Evolutionary conservation across 2,797 vertebrate species (phyloP).

Genomic region (Acanthurus tractus): DNA sequence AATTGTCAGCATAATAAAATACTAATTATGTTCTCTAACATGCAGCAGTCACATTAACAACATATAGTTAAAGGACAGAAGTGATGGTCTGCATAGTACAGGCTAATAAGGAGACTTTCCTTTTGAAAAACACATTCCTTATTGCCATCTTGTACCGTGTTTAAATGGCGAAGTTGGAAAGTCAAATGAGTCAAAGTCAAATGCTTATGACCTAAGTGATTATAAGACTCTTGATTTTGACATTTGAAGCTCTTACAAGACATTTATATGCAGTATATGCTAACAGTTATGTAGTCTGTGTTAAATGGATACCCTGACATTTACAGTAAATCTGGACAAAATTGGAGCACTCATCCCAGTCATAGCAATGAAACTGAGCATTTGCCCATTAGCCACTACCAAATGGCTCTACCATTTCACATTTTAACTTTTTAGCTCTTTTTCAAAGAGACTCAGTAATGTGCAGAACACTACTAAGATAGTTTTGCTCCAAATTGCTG

Average conservation of each 20-base stretch:
- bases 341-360: conserved; percentile 21
- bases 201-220: conserved; percentile 53
- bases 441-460: not conserved
- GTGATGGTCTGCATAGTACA: conserved; percentile 6
- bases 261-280: conserved; percentile 49
- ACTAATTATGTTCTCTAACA: not conserved
- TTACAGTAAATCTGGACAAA: conserved; percentile 47
- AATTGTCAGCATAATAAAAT: not conserved
- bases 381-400: conserved; percentile 36
- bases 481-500: not conserved
- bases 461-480: not conserved
- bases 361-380: conserved; percentile 19
- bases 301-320: conserved; percentile 57
- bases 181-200: conserved; percentile 32
- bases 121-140: conserved; percentile 21
- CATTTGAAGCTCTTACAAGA: conserved; percentile 53
- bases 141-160: conserved; percentile 7
- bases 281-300: conserved; percentile 48
- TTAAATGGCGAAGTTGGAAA: conserved; percentile 38
- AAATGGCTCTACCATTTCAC: conserved; percentile 32
- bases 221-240: conserved; percentile 62
- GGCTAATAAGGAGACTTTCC: not conserved
- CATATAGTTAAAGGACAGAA: not conserved
- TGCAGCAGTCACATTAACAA: not conserved
- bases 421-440: conserved; percentile 4